Percentiles rank a stretch among this genome's conserved stretches.
These are phyloP conservation scores for Muschampia plurimacula DNA, from an alignment of 2,888 invertebrate genomes.

Conservation along the genomic window DNA sequence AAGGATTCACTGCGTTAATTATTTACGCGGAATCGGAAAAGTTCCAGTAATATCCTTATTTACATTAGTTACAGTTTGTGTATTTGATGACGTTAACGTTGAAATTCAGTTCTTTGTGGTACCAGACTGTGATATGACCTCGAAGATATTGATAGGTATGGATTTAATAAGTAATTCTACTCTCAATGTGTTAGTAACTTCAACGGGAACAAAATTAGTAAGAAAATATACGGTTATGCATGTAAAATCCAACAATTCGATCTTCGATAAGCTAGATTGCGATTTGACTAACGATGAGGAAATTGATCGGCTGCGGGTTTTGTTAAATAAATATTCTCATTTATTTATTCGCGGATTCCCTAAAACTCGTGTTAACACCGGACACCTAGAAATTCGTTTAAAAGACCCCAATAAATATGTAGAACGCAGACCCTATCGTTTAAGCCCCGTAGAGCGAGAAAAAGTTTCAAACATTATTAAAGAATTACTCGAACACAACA, in stretches of 20 bases:
- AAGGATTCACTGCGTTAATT: neutral
- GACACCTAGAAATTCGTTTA: neutral
- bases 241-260: too few species aligned
- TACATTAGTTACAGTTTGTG: neutral
- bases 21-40: neutral
- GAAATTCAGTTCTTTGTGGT: neutral
- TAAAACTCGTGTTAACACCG: neutral
- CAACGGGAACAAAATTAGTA: neutral
- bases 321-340: neutral
- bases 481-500: neutral
- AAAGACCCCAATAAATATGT: neutral
- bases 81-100: neutral
- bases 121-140: neutral
- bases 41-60: neutral
- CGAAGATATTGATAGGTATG: neutral
- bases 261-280: neutral
- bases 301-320: neutral
- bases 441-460: neutral
- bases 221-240: neutral
- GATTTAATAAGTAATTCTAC: neutral
- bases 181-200: too few species aligned
- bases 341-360: neutral
- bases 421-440: neutral
- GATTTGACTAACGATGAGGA: neutral
- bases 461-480: neutral